Evolutionary conservation across 2,797 vertebrate genomes (phyloP).

Genomic region (Gambelia wislizenii): DNA sequence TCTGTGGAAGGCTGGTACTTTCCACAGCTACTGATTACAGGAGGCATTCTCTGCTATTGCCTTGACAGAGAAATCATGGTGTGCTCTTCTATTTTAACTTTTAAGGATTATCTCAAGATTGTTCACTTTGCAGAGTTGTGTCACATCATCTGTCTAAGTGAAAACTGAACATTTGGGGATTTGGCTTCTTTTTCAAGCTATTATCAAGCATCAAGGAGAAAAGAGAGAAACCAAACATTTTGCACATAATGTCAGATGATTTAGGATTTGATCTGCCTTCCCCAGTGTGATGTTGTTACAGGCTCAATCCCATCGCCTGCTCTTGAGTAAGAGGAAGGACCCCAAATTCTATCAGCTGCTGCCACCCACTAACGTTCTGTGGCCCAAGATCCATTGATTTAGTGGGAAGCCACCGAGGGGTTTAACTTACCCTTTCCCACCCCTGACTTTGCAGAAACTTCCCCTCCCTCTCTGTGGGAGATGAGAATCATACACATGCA

Average conservation of each 20-base stretch:
- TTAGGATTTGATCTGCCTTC: not conserved
- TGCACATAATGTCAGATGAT: not conserved
- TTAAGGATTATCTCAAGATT: slow-evolving; percentile 13
- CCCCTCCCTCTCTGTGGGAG: too few relatives aligned
- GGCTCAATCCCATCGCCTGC: not conserved
- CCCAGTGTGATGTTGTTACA: not conserved
- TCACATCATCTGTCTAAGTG: not conserved
- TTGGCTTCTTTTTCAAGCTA: not conserved
- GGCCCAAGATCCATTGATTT: too few relatives aligned
- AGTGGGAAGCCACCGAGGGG: too few relatives aligned
- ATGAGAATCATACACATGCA: too few relatives aligned
- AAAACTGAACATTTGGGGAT: not conserved
- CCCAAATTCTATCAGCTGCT: too few relatives aligned
- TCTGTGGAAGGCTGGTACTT: not conserved
- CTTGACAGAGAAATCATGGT: slow-evolving; percentile 1
- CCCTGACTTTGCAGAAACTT: too few relatives aligned
- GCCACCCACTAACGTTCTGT: too few relatives aligned
- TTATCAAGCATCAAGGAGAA: not conserved
- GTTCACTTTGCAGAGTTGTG: not conserved
- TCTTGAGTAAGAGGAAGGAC: too few relatives aligned
- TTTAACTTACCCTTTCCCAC: too few relatives aligned
- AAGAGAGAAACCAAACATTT: not conserved
- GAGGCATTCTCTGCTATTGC: not conserved
- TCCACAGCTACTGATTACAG: not conserved
- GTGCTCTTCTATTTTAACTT: not conserved